Evolutionary conservation across 2,888 invertebrate genomes (phyloP).

Genomic region (Teleogryllus oceanicus): DNA sequence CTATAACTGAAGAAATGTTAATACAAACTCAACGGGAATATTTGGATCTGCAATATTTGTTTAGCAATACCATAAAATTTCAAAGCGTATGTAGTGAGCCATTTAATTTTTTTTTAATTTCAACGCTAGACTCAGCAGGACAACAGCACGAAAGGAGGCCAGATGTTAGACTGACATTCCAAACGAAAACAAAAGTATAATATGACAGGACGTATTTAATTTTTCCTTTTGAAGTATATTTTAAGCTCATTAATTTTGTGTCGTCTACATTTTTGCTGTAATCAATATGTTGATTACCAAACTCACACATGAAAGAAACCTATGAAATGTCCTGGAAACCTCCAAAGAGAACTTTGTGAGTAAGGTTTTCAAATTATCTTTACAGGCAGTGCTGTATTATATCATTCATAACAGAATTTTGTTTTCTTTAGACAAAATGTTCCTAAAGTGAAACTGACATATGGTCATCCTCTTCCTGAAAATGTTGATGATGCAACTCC

Average conservation of each 20-base stretch:
- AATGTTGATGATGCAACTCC: not conserved
- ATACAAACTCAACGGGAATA: too few relatives aligned
- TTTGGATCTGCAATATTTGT: not conserved
- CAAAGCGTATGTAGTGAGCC: too few relatives aligned
- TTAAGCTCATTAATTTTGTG: not conserved
- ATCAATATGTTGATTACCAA: not conserved
- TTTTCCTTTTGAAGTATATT: not conserved
- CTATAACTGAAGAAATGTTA: too few relatives aligned
- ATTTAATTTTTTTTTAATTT: too few relatives aligned
- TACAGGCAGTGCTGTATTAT: not conserved
- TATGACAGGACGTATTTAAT: not conserved
- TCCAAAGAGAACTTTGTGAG: constrained; percentile 32
- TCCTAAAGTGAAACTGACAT: constrained; percentile 28
- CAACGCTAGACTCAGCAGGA: too few relatives aligned
- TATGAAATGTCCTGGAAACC: constrained; percentile 31
- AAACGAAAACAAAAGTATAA: not conserved
- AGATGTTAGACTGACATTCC: not conserved
- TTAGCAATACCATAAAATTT: not conserved
- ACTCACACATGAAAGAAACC: not conserved
- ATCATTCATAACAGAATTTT: not conserved
- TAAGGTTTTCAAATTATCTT: not conserved
- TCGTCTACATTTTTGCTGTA: not conserved
- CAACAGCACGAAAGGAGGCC: too few relatives aligned
- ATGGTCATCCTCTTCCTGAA: constrained; percentile 31
- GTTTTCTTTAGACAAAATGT: constrained; percentile 22